Percentiles rank a stretch among this genome's conserved stretches.
phyloP scores from a whole-genome alignment of 2,113 vertebrate species.

The Arvicanthis niloticus region DNA sequence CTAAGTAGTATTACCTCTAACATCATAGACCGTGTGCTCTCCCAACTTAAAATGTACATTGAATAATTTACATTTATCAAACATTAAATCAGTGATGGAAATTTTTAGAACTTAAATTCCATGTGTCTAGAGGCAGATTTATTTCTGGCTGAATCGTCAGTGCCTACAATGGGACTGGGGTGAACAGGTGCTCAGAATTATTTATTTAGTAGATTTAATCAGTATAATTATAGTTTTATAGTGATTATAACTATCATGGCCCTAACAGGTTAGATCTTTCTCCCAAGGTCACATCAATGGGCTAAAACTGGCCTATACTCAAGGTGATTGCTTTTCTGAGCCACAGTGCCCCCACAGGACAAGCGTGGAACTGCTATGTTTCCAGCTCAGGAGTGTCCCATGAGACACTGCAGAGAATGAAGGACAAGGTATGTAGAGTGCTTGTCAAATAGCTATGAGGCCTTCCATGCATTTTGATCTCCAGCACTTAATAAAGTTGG shows the following conservation, averaged over 20 bases:
- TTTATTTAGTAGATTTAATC: background rate
- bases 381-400: background rate
- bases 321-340: slow-evolving; percentile 42
- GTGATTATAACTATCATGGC: background rate
- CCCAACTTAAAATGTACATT: background rate
- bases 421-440: background rate
- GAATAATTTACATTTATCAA: background rate
- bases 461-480: background rate
- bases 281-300: background rate
- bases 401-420: rapidly evolving
- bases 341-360: slow-evolving; percentile 48
- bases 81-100: background rate
- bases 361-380: slow-evolving; percentile 30
- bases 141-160: background rate
- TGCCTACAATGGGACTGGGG: background rate
- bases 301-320: background rate
- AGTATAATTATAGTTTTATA: background rate
- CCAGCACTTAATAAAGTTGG: background rate
- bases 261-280: slow-evolving; percentile 6
- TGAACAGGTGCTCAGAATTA: background rate
- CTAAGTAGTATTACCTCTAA: background rate
- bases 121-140: background rate
- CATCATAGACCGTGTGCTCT: background rate
- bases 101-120: background rate
- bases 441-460: background rate